These are phyloP conservation scores for Rostratula benghalensis DNA, from an alignment of 2,113 vertebrate species.

Conservation along the genomic window DNA sequence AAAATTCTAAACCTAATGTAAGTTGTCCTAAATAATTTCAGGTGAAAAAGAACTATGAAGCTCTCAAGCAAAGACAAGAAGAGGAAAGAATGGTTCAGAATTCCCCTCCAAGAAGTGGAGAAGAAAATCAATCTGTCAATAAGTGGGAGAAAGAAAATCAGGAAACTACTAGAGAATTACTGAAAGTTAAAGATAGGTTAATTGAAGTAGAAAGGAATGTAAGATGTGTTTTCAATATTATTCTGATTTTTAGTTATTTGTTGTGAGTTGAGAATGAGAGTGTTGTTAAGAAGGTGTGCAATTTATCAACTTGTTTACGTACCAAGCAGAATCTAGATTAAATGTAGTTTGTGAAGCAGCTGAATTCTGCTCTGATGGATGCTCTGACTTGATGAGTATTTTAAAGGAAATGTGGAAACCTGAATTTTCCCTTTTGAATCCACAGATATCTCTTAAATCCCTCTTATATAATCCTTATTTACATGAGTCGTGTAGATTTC, in stretches of 20 bases:
- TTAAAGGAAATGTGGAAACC: not conserved
- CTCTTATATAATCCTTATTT: not conserved
- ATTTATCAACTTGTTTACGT: not conserved
- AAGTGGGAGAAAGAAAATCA: conserved; percentile 96
- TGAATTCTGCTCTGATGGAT: not conserved
- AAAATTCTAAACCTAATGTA: not conserved
- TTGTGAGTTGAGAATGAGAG: not conserved
- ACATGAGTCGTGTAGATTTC: not conserved
- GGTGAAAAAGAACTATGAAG: conserved; percentile 99
- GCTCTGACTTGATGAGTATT: not conserved
- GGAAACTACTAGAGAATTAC: conserved; percentile 91
- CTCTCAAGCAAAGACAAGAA: conserved; percentile 95
- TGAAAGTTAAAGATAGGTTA: conserved; percentile 96
- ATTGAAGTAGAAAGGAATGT: conserved; percentile 98
- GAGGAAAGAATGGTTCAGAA: conserved; percentile 93
- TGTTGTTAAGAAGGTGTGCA: not conserved
- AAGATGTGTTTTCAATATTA: conserved; percentile 54
- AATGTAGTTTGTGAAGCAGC: not conserved
- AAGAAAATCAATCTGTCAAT: conserved; percentile 77
- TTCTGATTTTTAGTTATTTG: not conserved
- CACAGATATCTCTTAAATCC: not conserved
- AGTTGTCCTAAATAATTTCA: conserved; percentile 66
- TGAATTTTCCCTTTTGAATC: not conserved
- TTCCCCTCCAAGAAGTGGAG: conserved; percentile 82
- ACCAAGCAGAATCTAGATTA: not conserved